A percentile compares a stretch with the other conserved stretches of the same genome.
These are phyloP conservation scores for Brachypteracias leptosomus DNA, from an alignment of 2,113 vertebrate species.

Conservation along the genomic window DNA sequence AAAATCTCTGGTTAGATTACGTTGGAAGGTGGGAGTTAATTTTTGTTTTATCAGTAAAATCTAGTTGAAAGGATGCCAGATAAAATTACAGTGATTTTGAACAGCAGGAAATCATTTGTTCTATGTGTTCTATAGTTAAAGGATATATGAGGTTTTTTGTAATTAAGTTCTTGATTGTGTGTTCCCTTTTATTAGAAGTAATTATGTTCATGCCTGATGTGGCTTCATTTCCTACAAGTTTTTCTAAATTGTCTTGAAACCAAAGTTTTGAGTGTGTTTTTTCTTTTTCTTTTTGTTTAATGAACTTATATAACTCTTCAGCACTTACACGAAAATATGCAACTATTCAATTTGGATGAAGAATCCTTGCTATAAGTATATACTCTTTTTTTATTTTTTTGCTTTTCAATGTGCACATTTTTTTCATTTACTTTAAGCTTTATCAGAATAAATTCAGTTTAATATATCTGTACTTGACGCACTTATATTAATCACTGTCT, in stretches of 20 bases:
- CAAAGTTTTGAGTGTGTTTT: background rate
- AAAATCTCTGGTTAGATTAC: background rate
- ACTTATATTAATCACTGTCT: slow-evolving; percentile 44
- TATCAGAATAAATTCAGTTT: slow-evolving; percentile 19
- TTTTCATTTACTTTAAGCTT: slow-evolving; percentile 40
- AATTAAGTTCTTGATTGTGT: background rate
- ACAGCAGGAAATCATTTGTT: background rate
- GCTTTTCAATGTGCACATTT: background rate
- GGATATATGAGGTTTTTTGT: background rate
- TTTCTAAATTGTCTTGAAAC: background rate
- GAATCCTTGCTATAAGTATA: background rate
- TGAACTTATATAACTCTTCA: background rate
- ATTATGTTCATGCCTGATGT: background rate
- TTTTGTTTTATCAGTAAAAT: slow-evolving; percentile 32
- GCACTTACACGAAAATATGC: background rate
- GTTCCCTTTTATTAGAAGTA: background rate
- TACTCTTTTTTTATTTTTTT: background rate
- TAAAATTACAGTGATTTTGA: slow-evolving; percentile 39
- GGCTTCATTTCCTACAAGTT: background rate
- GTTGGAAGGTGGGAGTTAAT: background rate
- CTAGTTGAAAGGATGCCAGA: background rate
- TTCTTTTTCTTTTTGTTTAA: too few species aligned
- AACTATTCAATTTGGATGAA: background rate
- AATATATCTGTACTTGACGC: background rate
- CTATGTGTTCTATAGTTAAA: background rate